Percentiles rank a stretch among this genome's conserved stretches.
Conservation (phyloP, 1,140 invertebrate genomes). For the Hycleus cichorii region DNA sequence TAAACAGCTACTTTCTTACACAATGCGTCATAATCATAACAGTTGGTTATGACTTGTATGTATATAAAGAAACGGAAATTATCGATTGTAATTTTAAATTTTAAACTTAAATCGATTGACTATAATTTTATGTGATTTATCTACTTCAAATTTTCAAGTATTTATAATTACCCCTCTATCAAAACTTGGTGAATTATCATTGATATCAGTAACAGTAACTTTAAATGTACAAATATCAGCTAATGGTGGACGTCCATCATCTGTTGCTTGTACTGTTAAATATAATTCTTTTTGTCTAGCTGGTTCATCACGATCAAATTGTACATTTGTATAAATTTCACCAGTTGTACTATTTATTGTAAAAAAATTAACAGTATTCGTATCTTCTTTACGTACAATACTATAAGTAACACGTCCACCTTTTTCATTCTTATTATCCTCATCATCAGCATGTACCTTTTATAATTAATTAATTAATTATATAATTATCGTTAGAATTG, state of each 20-base stretch:
- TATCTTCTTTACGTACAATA: slow-evolving; percentile 59
- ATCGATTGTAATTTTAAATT: no score
- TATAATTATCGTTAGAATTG: no score
- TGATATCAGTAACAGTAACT: slow-evolving; percentile 78
- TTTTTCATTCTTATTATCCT: no score
- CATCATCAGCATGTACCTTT: no score
- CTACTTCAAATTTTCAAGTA: background rate
- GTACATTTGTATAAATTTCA: slow-evolving; percentile 61
- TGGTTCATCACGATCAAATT: slow-evolving; percentile 80
- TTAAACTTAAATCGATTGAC: no score
- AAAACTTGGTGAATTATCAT: slow-evolving; percentile 80
- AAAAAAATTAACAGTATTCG: slow-evolving; percentile 68
- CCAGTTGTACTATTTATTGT: slow-evolving; percentile 68
- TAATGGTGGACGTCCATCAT: slow-evolving; percentile 74
- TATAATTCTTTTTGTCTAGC: slow-evolving; percentile 75
- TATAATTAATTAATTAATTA: background rate
- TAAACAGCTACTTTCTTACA: no score
- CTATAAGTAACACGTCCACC: slow-evolving; percentile 75
- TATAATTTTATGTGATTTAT: no score
- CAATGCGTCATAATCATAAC: no score
- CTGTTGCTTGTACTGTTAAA: slow-evolving; percentile 71
- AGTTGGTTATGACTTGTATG: no score
- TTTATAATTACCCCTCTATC: slow-evolving; percentile 56
- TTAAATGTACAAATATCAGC: slow-evolving; percentile 84
- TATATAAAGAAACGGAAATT: slow-evolving; percentile 14